Conservation (phyloP, 1,140 invertebrate genomes). For the Panonychus citri region DNA sequence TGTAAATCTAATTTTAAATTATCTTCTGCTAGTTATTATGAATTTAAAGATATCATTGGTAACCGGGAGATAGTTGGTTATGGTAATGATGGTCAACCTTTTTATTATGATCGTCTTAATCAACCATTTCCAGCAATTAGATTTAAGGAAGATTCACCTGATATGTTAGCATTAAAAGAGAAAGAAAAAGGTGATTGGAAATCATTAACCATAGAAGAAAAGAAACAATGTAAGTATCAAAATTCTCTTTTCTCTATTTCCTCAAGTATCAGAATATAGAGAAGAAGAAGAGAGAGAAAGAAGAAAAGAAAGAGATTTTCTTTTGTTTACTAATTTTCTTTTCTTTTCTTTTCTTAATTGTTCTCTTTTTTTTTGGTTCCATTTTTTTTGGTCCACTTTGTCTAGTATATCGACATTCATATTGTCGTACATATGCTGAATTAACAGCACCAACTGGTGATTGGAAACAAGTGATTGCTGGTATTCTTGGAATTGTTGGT, state of each 20-base stretch:
- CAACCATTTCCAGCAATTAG: constrained; percentile 74
- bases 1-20: no score
- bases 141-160: constrained; percentile 34
- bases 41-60: constrained; percentile 36
- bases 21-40: no score
- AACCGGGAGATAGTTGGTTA: constrained; percentile 74
- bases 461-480: constrained; percentile 54
- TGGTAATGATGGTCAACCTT: constrained; percentile 54
- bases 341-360: constrained; percentile 1
- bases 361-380: no score
- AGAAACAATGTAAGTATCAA: constrained; percentile 40
- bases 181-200: constrained; percentile 96
- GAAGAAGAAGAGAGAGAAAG: no score
- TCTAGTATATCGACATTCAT: constrained; percentile 67
- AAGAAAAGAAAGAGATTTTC: no score
- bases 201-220: constrained; percentile 62
- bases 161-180: constrained; percentile 41
- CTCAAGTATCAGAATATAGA: no score
- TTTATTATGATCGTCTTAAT: constrained; percentile 51
- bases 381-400: no score
- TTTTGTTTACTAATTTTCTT: no score
- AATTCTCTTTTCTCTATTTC: no score
- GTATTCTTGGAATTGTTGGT: constrained; percentile 30
- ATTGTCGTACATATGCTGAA: constrained; percentile 77
- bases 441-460: constrained; percentile 60